Evolutionary conservation across 2,888 invertebrate species (phyloP), one percentile per base, ranked within the genome.

Genomic region (Sesia apiformis): DNA sequence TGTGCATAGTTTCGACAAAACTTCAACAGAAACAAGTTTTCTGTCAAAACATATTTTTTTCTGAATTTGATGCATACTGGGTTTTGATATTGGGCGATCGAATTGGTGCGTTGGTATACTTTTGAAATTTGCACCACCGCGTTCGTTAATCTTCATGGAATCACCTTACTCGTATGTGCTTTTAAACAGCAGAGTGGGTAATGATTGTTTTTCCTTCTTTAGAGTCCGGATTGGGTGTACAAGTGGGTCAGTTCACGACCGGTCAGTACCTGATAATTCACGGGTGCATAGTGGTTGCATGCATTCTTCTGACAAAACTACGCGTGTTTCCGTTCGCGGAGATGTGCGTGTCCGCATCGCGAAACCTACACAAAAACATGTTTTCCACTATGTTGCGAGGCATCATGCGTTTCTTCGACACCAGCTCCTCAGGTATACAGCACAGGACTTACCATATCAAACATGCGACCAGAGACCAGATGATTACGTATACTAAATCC

Each of bases 341-440:
- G 40, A 74, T 93, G 40, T 93, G 93, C 57, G 90, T 94, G 66
- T 77, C 81, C 4, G 92, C 95, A 0, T 94, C 95, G 0, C 91
- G 90, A 58, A 91, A 88, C 39, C 85, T 96, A 0, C 96, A 96
- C 74, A 91, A 93, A 69, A 79, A 64, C 6, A 94, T 95, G 93
- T 95, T 96, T 73, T 80, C 80, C 2, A 82, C 79, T 3, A 83
- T 88, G 84, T 74, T 88, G n/a, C 79, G 73, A 58, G 90, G 89
- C 4, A 76, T 90, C 55, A 89, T 89, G 85, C 65, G 90, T 52
- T 97, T 97, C 78, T 97, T 96, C 72, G 96, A 97, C 67, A 93
- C 92, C 0, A 97, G 97, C 76, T 95, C 96, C 3, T 92, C 93
- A 63, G 89, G 89, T 87, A 70, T 38, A 4, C 39, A 23, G 23